These are phyloP conservation scores for Heliconius charithonia DNA, from an alignment of 2,888 invertebrate genomes.

Conservation along the genomic window DNA sequence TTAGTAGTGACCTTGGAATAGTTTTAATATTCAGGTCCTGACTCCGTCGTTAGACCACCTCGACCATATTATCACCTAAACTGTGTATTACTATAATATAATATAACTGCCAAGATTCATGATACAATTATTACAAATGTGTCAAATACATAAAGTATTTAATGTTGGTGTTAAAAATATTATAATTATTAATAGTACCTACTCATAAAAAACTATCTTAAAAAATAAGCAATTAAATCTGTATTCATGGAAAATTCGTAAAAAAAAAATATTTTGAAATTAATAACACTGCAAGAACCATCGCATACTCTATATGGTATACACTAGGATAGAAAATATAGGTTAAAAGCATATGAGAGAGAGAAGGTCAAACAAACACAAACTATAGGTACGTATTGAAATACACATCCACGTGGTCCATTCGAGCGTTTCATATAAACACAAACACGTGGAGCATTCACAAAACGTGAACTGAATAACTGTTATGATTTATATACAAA, in stretches of 20 bases:
- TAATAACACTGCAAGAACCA: neutral
- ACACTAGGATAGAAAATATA: neutral
- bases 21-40: too few relatives aligned
- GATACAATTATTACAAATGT: too few relatives aligned
- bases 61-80: too few relatives aligned
- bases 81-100: too few relatives aligned
- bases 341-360: neutral
- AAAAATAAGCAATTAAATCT: neutral
- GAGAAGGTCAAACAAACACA: constrained; percentile 5
- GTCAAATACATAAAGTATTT: too few relatives aligned
- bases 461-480: constrained; percentile 20
- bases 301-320: neutral
- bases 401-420: constrained; percentile 1
- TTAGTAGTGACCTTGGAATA: too few relatives aligned
- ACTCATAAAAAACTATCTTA: neutral
- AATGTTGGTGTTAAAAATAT: too few relatives aligned
- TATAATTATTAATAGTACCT: too few relatives aligned
- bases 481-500: neutral
- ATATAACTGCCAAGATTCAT: too few relatives aligned
- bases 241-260: neutral
- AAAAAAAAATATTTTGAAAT: neutral
- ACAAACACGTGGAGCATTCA: constrained; percentile 13
- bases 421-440: constrained; percentile 8
- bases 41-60: too few relatives aligned
- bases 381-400: neutral